Conservation (phyloP, 2,888 invertebrate genomes). For the Colostygia pectinataria region DNA sequence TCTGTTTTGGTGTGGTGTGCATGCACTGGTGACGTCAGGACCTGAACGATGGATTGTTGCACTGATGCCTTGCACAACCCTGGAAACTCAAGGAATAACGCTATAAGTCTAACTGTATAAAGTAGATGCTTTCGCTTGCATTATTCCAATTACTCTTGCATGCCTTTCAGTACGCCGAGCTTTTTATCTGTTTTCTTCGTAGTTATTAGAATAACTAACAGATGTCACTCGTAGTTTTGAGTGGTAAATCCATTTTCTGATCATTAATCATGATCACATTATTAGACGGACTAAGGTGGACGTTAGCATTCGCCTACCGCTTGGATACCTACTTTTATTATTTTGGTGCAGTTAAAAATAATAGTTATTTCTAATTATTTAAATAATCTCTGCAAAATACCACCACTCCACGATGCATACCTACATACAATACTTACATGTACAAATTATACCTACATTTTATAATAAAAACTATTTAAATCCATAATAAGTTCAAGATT, state of each 20-base stretch:
- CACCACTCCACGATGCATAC: neutral
- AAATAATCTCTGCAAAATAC: too few relatives aligned
- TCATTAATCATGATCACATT: too few relatives aligned
- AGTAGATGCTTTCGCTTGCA: constrained; percentile 39
- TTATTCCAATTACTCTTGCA: constrained; percentile 20
- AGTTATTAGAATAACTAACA: neutral
- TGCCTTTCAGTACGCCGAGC: constrained; percentile 17
- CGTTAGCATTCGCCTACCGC: too few relatives aligned
- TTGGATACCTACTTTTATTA: too few relatives aligned
- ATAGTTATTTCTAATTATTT: too few relatives aligned
- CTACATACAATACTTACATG: neutral
- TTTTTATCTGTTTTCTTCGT: constrained; percentile 1
- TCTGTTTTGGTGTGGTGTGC: constrained; percentile 74
- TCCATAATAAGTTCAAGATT: neutral
- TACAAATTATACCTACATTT: neutral
- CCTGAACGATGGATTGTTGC: constrained; percentile 79
- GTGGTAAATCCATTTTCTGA: neutral
- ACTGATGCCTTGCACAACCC: constrained; percentile 58
- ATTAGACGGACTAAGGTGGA: neutral
- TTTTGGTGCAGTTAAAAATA: too few relatives aligned
- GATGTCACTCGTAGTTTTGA: neutral
- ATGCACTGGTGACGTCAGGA: constrained; percentile 76
- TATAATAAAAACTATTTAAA: constrained; percentile 1
- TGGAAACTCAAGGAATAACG: constrained; percentile 39
- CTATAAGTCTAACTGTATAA: constrained; percentile 39